A percentile compares a stretch with the other conserved stretches of the same genome.
Evolutionary conservation across 2,797 vertebrate genomes (phyloP).

Genomic region (Cyclura pinguis): DNA sequence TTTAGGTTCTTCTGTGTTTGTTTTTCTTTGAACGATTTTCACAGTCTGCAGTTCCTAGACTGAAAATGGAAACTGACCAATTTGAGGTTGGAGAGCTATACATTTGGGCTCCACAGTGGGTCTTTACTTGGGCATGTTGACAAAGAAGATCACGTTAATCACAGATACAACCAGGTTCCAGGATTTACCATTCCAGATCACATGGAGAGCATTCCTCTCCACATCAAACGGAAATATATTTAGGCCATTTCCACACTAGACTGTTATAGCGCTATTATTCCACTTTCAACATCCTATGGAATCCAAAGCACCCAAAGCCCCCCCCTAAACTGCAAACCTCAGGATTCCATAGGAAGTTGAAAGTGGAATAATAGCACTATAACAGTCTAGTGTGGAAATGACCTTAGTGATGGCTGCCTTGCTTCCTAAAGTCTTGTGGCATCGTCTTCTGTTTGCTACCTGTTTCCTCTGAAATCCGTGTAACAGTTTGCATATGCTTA

Average conservation of each 20-base stretch:
- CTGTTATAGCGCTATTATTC: too few relatives aligned
- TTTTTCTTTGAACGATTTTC: not conserved
- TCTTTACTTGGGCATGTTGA: not conserved
- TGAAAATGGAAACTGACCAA: not conserved
- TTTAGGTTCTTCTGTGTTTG: not conserved
- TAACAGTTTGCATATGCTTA: not conserved
- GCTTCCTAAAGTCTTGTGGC: not conserved
- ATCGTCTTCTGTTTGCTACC: not conserved
- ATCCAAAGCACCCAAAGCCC: too few relatives aligned
- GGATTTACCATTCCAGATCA: not conserved
- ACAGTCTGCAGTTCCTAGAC: too few relatives aligned
- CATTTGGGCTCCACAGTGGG: too few relatives aligned
- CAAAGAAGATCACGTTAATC: not conserved
- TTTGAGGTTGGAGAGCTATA: too few relatives aligned
- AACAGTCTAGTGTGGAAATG: too few relatives aligned
- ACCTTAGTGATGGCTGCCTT: not conserved
- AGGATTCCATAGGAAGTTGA: too few relatives aligned
- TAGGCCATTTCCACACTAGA: too few relatives aligned
- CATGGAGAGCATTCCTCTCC: not conserved
- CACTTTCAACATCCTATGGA: too few relatives aligned
- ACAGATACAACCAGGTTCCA: not conserved
- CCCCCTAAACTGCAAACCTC: too few relatives aligned
- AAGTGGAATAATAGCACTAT: too few relatives aligned
- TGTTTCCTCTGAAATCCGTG: not conserved
- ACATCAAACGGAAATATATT: not conserved